Conservation (phyloP, 2,797 vertebrate genomes). For the Coregonus sp. region DNA sequence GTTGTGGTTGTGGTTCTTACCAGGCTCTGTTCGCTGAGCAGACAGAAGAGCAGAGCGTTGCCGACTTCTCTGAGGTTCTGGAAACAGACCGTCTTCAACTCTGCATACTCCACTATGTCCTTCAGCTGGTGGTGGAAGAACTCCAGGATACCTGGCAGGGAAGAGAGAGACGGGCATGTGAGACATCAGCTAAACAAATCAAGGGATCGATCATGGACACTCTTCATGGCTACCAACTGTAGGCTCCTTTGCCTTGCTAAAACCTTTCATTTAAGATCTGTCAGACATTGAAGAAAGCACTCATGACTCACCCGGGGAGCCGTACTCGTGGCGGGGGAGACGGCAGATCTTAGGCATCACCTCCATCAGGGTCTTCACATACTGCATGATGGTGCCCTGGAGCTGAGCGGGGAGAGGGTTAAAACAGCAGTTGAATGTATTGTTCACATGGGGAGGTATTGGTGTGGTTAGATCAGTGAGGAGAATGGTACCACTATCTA, state of each 20-base stretch:
- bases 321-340: slow-evolving; percentile 94
- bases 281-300: neutral
- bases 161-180: slow-evolving; percentile 5
- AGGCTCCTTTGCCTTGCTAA: neutral
- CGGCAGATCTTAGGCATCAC: slow-evolving; percentile 99
- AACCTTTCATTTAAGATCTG: neutral
- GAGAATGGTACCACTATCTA: no score
- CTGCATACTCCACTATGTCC: slow-evolving; percentile 97
- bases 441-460: no score
- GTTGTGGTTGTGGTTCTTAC: slow-evolving; percentile 68
- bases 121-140: slow-evolving; percentile 99
- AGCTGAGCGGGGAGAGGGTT: slow-evolving; percentile 70
- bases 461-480: no score
- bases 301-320: slow-evolving; percentile 87
- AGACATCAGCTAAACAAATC: no score
- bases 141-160: slow-evolving; percentile 89
- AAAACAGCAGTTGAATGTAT: no score
- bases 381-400: slow-evolving; percentile 97
- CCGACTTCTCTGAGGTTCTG: slow-evolving; percentile 98
- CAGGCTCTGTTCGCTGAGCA: slow-evolving; percentile 97
- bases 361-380: slow-evolving; percentile 97
- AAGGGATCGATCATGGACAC: no score
- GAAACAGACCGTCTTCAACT: slow-evolving; percentile 97
- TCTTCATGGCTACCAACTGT: no score
- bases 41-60: slow-evolving; percentile 94